A percentile compares a stretch with the other conserved stretches of the same genome.
phyloP scores from a whole-genome alignment of 2,797 vertebrate species.

The Dipus sagitta region DNA sequence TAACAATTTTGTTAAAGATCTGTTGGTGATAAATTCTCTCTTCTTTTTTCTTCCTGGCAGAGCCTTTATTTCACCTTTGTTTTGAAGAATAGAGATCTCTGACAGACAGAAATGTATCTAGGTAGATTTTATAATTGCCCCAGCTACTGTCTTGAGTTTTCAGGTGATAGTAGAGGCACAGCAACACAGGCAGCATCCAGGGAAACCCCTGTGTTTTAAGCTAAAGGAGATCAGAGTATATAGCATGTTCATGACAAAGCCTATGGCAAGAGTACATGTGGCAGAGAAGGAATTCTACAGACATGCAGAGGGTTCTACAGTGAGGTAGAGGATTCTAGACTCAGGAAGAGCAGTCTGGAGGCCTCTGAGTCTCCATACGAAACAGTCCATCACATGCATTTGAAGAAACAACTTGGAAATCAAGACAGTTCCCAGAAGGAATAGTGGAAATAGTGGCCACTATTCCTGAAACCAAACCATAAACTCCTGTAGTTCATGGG shows the following conservation, averaged over 20 bases:
- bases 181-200: background rate
- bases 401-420: background rate
- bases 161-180: background rate
- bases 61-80: slow-evolving; percentile 15
- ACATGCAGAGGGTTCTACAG: too few relatives aligned
- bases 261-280: background rate
- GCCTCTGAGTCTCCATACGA: background rate
- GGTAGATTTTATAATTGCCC: background rate
- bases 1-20: slow-evolving; percentile 69
- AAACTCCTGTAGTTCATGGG: background rate
- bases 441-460: background rate
- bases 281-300: background rate
- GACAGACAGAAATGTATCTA: slow-evolving; percentile 3
- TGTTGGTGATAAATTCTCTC: slow-evolving; percentile 19
- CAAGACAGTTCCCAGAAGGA: background rate
- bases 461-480: background rate
- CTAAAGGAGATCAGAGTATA: background rate
- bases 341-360: too few relatives aligned
- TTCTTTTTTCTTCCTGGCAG: slow-evolving; percentile 41
- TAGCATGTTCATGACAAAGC: background rate
- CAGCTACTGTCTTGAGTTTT: background rate
- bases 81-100: slow-evolving; percentile 35
- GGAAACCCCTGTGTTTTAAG: background rate
- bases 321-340: too few relatives aligned
- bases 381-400: background rate